Base-by-base conservation (phyloP, 2,888 invertebrate species). In the Eudasyphora cyanicolor region DNA sequence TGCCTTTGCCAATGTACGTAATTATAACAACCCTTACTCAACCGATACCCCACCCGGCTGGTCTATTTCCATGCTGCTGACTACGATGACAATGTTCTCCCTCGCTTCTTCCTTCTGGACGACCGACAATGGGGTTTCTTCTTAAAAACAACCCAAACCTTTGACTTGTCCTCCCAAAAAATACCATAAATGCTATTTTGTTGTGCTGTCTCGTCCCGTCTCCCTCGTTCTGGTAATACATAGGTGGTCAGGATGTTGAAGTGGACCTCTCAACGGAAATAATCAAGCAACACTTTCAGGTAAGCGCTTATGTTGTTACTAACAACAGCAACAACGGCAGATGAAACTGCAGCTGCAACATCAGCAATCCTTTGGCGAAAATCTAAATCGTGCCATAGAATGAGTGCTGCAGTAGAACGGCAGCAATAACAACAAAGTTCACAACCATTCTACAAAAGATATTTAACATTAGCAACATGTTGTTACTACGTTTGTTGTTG, bases 201-300 rank as follows among this genome's bases (percentile, higher is more conserved):
- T 45, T 29, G 14, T 12, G 24, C 57, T 42, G 38, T 69, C 14
- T 75, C n/a, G 51, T 78, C 42, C 32, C 29, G 17, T 27, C n/a
- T 60, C 38, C 19, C 19, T 45, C 12, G 49, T 27, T n/a, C n/a
- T n/a, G 60, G 67, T 79, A 79, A n/a, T n/a, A 32, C 62, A 64
- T 64, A 92, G 92, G 92, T 89, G 92, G 91, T 88, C 92, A 91
- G 90, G 92, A 92, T 86, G 89, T 90, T 86, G 91, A 91, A 89
- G 89, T 90, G 88, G 92, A 92, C 89, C 89, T 91, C 88, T 92
- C 92, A 89, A 89, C 92, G 89, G 92, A 92, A 90, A 92, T 92
- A 90, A 92, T 92, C 89, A 92, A 92, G 90, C 91, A 91, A 89
- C 92, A 92, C 89, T 92, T 92, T 91, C 92, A 92, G 91, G 92